Evolutionary conservation across 2,113 vertebrate genomes (phyloP).

Genomic region (Eleginops maclovinus): DNA sequence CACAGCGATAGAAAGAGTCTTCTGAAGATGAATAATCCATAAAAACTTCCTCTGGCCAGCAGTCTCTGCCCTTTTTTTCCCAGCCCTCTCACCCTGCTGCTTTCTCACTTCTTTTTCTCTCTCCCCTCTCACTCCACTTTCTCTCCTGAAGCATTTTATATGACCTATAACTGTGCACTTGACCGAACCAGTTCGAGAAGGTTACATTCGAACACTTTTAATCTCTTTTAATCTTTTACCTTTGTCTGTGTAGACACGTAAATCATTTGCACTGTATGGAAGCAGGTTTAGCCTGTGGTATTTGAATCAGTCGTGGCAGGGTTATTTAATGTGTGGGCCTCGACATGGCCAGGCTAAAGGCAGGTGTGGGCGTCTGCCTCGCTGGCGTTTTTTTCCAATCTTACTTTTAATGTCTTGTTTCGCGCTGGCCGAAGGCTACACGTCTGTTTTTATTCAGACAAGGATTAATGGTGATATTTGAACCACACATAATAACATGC

Average conservation of each 20-base stretch:
- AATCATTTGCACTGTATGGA: not conserved
- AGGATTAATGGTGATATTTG: conserved; percentile 1
- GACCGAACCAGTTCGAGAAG: conserved; percentile 19
- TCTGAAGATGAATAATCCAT: conserved; percentile 63
- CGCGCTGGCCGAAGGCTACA: not conserved
- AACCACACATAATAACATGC: conserved; percentile 19
- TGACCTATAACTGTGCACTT: conserved; percentile 13
- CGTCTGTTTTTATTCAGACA: conserved; percentile 13
- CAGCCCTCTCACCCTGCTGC: conserved; percentile 12
- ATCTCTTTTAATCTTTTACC: conserved; percentile 1
- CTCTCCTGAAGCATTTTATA: conserved; percentile 13
- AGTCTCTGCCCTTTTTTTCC: conserved; percentile 31
- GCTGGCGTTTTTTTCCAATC: conserved; percentile 1
- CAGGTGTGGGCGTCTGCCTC: conserved; percentile 11
- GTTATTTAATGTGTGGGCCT: conserved; percentile 29
- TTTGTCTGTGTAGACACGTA: not conserved
- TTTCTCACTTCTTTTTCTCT: not conserved
- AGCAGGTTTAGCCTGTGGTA: conserved; percentile 17
- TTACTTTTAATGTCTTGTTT: not conserved
- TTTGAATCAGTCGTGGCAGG: conserved; percentile 13
- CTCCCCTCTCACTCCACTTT: not conserved
- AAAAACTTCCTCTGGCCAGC: conserved; percentile 48
- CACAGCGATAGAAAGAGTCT: conserved; percentile 22
- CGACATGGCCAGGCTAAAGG: not conserved
- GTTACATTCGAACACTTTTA: conserved; percentile 29